Conservation (phyloP, 2,797 vertebrate genomes). For the Parauchenoglanis ngamensis region DNA sequence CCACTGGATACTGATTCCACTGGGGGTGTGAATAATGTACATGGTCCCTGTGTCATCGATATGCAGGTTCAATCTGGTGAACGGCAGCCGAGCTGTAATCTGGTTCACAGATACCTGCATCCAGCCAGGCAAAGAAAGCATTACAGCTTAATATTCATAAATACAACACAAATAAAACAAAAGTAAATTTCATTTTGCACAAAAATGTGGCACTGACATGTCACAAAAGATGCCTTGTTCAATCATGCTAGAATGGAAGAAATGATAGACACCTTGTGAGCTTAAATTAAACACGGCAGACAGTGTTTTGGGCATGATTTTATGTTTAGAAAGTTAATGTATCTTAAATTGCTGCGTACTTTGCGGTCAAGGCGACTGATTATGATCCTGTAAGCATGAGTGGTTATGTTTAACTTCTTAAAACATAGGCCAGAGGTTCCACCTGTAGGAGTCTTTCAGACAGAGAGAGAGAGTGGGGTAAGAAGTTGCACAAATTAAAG, state of each 20-base stretch:
- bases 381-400: constrained; percentile 80
- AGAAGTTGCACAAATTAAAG: background rate
- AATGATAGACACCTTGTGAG: background rate
- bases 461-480: constrained; percentile 27
- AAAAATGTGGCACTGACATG: background rate
- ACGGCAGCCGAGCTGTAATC: constrained; percentile 82
- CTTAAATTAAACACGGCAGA: background rate
- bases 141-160: background rate
- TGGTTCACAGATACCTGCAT: constrained; percentile 90
- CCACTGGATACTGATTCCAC: constrained; percentile 91
- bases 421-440: constrained; percentile 93
- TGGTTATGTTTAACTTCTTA: constrained; percentile 93
- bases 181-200: background rate
- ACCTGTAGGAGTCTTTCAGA: constrained; percentile 81
- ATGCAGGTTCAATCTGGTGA: constrained; percentile 82
- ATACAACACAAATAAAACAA: background rate
- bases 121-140: constrained; percentile 12
- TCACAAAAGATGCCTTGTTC: background rate
- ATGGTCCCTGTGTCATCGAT: constrained; percentile 95
- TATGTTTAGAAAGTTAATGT: background rate
- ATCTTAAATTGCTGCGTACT: constrained; percentile 66
- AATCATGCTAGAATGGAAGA: background rate
- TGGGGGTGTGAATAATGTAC: constrained; percentile 90
- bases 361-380: constrained; percentile 88
- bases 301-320: background rate